These are phyloP conservation scores for Parnassius smintheus DNA, from an alignment of 2,888 invertebrate species.

Conservation along the genomic window DNA sequence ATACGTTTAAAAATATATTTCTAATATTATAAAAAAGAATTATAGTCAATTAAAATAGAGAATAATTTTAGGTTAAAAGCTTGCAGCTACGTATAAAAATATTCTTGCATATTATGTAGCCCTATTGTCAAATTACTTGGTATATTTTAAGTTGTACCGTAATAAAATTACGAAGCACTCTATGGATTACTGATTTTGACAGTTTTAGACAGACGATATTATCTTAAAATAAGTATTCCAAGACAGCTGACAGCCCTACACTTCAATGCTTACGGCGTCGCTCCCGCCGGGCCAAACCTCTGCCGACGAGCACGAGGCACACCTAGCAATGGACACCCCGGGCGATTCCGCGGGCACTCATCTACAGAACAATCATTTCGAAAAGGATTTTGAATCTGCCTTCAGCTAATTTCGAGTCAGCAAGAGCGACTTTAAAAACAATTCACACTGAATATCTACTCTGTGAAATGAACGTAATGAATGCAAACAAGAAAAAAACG, in stretches of 20 bases:
- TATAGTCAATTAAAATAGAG: too few relatives aligned
- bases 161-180: too few relatives aligned
- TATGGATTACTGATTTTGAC: too few relatives aligned
- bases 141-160: too few relatives aligned
- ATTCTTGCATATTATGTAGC: too few relatives aligned
- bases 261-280: slow-evolving; percentile 29
- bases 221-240: slow-evolving; percentile 20
- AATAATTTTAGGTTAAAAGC: too few relatives aligned
- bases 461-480: slow-evolving; percentile 9
- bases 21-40: too few relatives aligned
- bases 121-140: too few relatives aligned
- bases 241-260: slow-evolving; percentile 27
- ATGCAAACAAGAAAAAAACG: slow-evolving; percentile 11
- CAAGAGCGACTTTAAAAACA: slow-evolving; percentile 31
- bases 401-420: slow-evolving; percentile 43
- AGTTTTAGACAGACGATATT: too few relatives aligned
- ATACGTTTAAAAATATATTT: too few relatives aligned
- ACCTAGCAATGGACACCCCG: slow-evolving; percentile 50
- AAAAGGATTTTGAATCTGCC: slow-evolving; percentile 70
- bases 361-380: slow-evolving; percentile 74
- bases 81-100: too few relatives aligned
- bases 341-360: slow-evolving; percentile 58
- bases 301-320: slow-evolving; percentile 50
- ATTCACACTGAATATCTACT: slow-evolving; percentile 1
- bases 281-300: slow-evolving; percentile 34